Base-by-base conservation (phyloP, 1,140 invertebrate genomes). In the Ips nitidus region DNA sequence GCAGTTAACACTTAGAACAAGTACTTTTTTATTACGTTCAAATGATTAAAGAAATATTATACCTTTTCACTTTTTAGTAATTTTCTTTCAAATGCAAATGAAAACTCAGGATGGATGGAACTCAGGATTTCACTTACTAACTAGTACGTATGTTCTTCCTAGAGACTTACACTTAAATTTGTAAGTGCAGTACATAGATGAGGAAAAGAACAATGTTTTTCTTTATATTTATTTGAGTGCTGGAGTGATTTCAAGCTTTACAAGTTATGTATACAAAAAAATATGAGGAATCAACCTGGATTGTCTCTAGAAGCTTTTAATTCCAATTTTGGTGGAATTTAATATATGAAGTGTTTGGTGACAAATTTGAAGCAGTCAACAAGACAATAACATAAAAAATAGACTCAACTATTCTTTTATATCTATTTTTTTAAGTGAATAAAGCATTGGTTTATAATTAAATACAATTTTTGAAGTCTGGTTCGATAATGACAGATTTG, bases 111-210 rank as follows among this genome's bases (percentile, higher is more conserved):
- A 22, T 22, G 22, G 22, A 22, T 22, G 22, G 22, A 22, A 91
- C 76, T 94, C 91, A 5, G 77, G 87, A 42, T 82, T 95, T 53
- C 97, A 99, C 83, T 84, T 98, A 57, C 87, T 87, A 75, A 87
- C 90, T 45, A 99, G 99, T 82, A 98, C 99, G 97, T 97, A 94
- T 84, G 96, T 97, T 37, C 81, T 98, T 37, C 91, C 95, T 77
- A 96, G 91, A 59, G 8, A 59, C 41, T 59, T 6, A 6, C 7
- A 40, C 1, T 8, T 1, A 1, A 6, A 40, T 8, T 59, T 82
- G 72, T 72, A 87, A 84, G 86, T 41, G 87, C 89, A 57, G 86
- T 92, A n/a, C 76, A 86, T n/a, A 82, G 88, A 55, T 83, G 98
- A 73, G 96, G 95, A 36, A 91, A 89, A 77, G 95, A 98, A 83